These are phyloP conservation scores for Microtus ochrogaster DNA, from an alignment of 2,113 vertebrate genomes.

Conservation along the genomic window DNA sequence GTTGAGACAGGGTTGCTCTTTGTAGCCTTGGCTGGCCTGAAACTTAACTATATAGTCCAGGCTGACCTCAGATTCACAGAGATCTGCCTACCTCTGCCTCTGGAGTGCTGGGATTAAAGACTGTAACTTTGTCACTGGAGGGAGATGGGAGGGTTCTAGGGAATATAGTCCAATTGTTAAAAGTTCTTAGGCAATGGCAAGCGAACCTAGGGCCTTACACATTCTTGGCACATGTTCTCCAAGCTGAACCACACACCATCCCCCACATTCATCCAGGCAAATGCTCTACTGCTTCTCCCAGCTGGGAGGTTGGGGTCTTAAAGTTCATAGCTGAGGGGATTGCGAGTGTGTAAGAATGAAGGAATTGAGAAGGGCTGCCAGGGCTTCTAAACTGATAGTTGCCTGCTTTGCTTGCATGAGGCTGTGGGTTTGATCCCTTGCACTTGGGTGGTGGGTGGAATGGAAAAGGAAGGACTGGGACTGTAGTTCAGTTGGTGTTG, in stretches of 20 bases:
- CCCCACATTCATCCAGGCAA: background rate
- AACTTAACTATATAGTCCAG: background rate
- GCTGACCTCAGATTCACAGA: background rate
- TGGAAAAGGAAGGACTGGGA: background rate
- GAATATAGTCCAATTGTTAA: background rate
- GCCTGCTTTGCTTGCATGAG: background rate
- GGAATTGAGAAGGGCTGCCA: background rate
- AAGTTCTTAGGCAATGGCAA: background rate
- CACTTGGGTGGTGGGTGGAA: background rate
- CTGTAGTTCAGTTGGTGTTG: background rate
- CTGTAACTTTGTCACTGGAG: background rate
- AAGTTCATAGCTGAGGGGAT: background rate
- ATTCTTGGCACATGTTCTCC: background rate
- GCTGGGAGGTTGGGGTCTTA: background rate
- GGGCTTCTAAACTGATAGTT: background rate
- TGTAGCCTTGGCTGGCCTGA: background rate
- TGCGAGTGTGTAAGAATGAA: background rate
- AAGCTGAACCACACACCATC: background rate
- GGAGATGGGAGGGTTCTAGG: background rate
- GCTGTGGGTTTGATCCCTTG: background rate
- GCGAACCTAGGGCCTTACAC: background rate
- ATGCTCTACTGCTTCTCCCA: background rate
- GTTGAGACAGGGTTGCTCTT: background rate
- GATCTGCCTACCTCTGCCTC: background rate
- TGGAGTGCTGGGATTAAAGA: background rate